Conservation (phyloP, 1,140 invertebrate species). For the Calliopsis andreniformis region DNA sequence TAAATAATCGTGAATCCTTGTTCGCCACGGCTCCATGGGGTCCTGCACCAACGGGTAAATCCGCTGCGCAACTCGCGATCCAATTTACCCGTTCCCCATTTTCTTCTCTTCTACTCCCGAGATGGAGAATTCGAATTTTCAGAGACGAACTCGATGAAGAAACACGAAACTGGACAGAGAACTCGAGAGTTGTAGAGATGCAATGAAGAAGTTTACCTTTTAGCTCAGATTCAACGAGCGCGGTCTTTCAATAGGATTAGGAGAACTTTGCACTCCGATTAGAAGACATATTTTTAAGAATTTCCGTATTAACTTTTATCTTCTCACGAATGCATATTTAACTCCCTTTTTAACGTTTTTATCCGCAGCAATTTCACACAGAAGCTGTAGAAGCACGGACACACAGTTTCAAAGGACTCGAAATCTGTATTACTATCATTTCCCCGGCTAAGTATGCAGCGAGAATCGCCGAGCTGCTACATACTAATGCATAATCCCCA, state of each 20-base stretch:
- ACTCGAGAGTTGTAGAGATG: background rate
- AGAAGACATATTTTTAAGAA: too few species aligned
- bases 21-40: background rate
- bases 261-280: slow-evolving; percentile 4
- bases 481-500: slow-evolving; percentile 48
- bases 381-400: too few species aligned
- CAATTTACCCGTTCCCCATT: slow-evolving; percentile 23
- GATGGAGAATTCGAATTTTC: slow-evolving; percentile 5
- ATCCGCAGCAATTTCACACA: too few species aligned
- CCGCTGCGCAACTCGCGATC: slow-evolving; percentile 1
- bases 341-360: too few species aligned
- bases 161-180: background rate
- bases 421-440: too few species aligned
- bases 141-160: background rate
- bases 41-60: slow-evolving; percentile 2
- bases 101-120: background rate
- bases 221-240: slow-evolving; percentile 26
- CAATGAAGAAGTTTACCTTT: background rate
- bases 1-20: slow-evolving; percentile 34
- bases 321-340: too few species aligned
- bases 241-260: slow-evolving; percentile 49
- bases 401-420: too few species aligned
- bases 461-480: slow-evolving; percentile 1
- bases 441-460: too few species aligned
- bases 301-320: too few species aligned